Conservation (phyloP, 1,140 invertebrate genomes). For the Drosophila serrata region DNA sequence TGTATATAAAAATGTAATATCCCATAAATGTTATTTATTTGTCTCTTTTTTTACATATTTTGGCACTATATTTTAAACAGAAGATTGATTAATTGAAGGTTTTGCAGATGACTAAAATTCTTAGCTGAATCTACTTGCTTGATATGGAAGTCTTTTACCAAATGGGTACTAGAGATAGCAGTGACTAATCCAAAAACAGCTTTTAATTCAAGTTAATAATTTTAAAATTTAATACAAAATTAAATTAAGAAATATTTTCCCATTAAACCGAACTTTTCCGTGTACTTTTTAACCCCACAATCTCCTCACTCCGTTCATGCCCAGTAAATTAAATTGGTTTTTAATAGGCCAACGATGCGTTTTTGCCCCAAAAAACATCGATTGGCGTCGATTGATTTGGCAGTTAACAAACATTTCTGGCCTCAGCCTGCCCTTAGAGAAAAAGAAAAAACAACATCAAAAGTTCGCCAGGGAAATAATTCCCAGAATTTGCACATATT, state of each 20-base stretch:
- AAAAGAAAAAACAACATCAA: conserved; percentile 42
- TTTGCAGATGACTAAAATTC: too few species aligned
- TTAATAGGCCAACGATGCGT: conserved; percentile 61
- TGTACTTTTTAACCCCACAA: conserved; percentile 12
- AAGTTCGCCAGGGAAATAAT: conserved; percentile 54
- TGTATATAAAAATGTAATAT: too few species aligned
- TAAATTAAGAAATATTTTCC: background rate
- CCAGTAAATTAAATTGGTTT: conserved; percentile 72
- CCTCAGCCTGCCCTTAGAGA: background rate
- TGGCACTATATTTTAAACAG: too few species aligned
- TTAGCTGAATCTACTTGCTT: too few species aligned
- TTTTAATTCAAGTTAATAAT: background rate
- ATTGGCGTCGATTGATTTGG: conserved; percentile 65
- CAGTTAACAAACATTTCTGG: conserved; percentile 61
- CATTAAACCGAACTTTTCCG: background rate
- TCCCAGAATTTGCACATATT: conserved; percentile 62
- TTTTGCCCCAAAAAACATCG: conserved; percentile 42
- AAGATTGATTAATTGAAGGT: too few species aligned
- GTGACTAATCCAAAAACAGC: background rate
- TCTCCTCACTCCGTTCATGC: background rate
- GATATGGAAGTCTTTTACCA: too few species aligned
- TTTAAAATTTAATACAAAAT: background rate
- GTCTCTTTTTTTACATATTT: too few species aligned
- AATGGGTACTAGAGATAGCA: too few species aligned
- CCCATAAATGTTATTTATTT: too few species aligned